These are phyloP conservation scores for Dendroctonus valens DNA, from an alignment of 1,140 invertebrate genomes.

Conservation along the genomic window DNA sequence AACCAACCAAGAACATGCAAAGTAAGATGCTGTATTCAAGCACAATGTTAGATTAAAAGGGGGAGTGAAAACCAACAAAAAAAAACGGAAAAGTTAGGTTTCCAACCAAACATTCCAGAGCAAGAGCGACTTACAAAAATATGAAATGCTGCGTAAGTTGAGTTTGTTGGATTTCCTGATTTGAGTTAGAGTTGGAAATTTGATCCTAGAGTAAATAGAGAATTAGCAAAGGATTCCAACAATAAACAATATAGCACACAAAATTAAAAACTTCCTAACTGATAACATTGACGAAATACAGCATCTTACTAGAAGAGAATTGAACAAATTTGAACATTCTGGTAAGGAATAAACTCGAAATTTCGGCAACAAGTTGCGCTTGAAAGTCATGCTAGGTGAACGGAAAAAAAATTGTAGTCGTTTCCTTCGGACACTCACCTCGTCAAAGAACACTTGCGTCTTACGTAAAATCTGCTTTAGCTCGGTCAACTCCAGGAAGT, in stretches of 20 bases:
- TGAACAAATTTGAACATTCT: conserved; percentile 16
- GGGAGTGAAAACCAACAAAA: conserved; percentile 16
- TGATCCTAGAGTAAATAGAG: conserved; percentile 29
- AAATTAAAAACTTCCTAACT: conserved; percentile 2
- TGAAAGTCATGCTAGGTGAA: conserved; percentile 45
- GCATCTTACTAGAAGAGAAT: conserved; percentile 34
- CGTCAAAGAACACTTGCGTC: conserved; percentile 97
- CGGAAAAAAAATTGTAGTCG: conserved; percentile 2
- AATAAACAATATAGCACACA: conserved; percentile 3
- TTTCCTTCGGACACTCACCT: conserved; percentile 67
- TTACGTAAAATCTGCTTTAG: conserved; percentile 94
- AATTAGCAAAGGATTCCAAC: background rate
- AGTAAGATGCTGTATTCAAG: conserved; percentile 41
- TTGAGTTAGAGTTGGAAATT: conserved; percentile 30
- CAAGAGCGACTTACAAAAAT: conserved; percentile 38
- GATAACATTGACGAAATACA: conserved; percentile 32
- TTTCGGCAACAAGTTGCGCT: background rate
- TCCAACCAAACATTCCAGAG: conserved; percentile 10
- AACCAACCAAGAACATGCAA: conserved; percentile 36
- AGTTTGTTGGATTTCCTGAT: conserved; percentile 18
- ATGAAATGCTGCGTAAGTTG: conserved; percentile 37
- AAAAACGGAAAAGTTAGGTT: conserved; percentile 13
- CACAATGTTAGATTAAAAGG: conserved; percentile 32
- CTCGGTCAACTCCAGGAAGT: conserved; percentile 94
- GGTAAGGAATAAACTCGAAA: conserved; percentile 19